Base-by-base conservation (phyloP, 2,888 invertebrate genomes). In the Orchestes rusci region DNA sequence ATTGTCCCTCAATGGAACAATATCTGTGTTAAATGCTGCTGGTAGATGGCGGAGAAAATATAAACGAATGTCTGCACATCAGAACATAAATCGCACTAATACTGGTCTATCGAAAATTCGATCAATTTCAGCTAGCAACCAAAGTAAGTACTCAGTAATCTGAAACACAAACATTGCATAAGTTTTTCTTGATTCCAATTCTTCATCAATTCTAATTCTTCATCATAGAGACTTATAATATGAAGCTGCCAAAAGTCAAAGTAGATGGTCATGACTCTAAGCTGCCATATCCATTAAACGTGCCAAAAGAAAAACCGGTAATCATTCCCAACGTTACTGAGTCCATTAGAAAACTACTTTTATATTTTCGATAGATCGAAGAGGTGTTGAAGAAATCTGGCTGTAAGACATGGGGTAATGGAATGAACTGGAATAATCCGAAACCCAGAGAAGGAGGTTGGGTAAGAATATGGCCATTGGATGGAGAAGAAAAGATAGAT, bases 401-500 rank as follows among this genome's bases (percentile, higher is more conserved):
- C 29, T 67, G 70, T 1, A 70, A 71, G 53, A 56, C 70, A 4
- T 84, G 84, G 84, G 82, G 83, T 27, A 84, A 84, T 55, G 84
- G 83, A 2, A 73, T 76, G 43, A 75, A 82, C 53, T 85, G 84
- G 84, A 73, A 73, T 54, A 69, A 72, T 28, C 76, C 82, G 0
- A 73, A 74, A 4, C 70, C 73, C 1, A 69, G 72, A 12, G 81
- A 84, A 48, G 89, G 89, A 0, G 80, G 82, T 29, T 89, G 88
- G 84, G 76, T 82, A 31, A 70, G 86, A 51, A 77, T 85, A 45
- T 88, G 82, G 67, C 89, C 89, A 0, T 66, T 77, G 53, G 56
- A 55, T 33, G 27, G 55, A 3, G 60, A 59, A 44, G 43, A 41
- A 28, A 41, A 44, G 31, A 27, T 50, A 35, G 45, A 49, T 3